These are phyloP conservation scores for Cyphomyrus plagiostoma DNA, from an alignment of 2,113 vertebrate species.

Conservation along the genomic window DNA sequence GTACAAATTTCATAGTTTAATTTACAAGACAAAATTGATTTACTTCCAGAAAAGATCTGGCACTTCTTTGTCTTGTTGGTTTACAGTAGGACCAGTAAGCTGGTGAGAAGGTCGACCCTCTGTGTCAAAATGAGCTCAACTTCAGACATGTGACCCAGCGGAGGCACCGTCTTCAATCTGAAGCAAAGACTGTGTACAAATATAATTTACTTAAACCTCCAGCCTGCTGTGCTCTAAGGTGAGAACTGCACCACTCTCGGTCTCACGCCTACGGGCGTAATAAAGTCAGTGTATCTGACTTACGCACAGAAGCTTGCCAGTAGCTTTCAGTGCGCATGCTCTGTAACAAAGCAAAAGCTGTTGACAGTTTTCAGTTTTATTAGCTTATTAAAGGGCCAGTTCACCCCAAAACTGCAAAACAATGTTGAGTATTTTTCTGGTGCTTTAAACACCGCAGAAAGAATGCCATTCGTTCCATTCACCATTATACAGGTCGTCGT, in stretches of 20 bases:
- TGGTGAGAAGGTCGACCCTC: not conserved
- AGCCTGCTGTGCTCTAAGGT: not conserved
- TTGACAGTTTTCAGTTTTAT: not conserved
- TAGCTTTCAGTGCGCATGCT: not conserved
- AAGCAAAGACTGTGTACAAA: not conserved
- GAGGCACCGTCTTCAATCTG: not conserved
- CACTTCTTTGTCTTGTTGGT: not conserved
- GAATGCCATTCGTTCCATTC: too few relatives aligned
- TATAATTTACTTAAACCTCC: conserved; percentile 1
- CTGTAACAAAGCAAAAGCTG: not conserved
- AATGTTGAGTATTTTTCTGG: not conserved
- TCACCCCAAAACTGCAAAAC: not conserved
- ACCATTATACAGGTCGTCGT: too few relatives aligned
- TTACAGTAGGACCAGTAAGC: not conserved
- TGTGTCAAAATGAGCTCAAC: not conserved
- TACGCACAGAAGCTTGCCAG: not conserved
- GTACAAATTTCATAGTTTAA: conserved; percentile 5
- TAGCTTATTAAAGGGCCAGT: not conserved
- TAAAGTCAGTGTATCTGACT: not conserved
- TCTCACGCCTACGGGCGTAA: not conserved
- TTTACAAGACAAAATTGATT: conserved; percentile 25
- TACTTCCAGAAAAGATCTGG: conserved; percentile 18
- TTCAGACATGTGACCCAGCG: not conserved
- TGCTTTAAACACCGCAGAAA: not conserved
- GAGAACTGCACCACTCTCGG: not conserved